Percentiles rank a stretch among this genome's conserved stretches.
Conservation (phyloP, 1,140 invertebrate genomes). For the Thereuonema tuberculata region DNA sequence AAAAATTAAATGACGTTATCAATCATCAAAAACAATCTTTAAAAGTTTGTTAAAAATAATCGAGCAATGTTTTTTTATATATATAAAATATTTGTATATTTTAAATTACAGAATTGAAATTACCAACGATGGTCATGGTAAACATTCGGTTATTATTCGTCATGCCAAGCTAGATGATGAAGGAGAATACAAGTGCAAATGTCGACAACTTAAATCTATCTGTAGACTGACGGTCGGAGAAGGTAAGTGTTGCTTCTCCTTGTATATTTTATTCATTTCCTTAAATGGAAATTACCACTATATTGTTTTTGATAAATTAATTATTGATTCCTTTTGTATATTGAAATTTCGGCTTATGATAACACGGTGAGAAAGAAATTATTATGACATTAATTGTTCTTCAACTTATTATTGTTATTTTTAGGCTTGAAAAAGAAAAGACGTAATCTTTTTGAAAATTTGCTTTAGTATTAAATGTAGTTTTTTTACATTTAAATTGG, state of each 20-base stretch:
- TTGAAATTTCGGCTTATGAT: too few relatives aligned
- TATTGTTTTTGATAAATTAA: too few relatives aligned
- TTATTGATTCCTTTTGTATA: too few relatives aligned
- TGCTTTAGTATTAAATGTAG: neutral
- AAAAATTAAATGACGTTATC: too few relatives aligned
- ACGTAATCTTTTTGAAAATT: neutral
- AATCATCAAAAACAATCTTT: too few relatives aligned
- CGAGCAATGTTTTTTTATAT: too few relatives aligned
- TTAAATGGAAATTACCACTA: too few relatives aligned
- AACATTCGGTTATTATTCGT: slow-evolving; percentile 79
- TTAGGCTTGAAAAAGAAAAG: neutral
- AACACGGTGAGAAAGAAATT: too few relatives aligned
- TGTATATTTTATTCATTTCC: neutral
- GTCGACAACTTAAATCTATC: slow-evolving; percentile 57
- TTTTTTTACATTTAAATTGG: too few relatives aligned
- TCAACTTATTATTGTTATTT: slow-evolving; percentile 1
- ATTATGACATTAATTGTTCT: neutral
- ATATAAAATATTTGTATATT: too few relatives aligned
- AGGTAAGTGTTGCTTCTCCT: slow-evolving; percentile 17
- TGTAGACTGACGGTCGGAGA: slow-evolving; percentile 64
- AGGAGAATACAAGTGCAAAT: slow-evolving; percentile 72
- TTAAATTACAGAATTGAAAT: slow-evolving; percentile 51
- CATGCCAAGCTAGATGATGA: slow-evolving; percentile 61
- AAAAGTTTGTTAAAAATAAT: too few relatives aligned
- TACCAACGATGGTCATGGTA: slow-evolving; percentile 78